Evolutionary conservation across 2,113 vertebrate genomes (phyloP).

Genomic region (Eulemur rufifrons): DNA sequence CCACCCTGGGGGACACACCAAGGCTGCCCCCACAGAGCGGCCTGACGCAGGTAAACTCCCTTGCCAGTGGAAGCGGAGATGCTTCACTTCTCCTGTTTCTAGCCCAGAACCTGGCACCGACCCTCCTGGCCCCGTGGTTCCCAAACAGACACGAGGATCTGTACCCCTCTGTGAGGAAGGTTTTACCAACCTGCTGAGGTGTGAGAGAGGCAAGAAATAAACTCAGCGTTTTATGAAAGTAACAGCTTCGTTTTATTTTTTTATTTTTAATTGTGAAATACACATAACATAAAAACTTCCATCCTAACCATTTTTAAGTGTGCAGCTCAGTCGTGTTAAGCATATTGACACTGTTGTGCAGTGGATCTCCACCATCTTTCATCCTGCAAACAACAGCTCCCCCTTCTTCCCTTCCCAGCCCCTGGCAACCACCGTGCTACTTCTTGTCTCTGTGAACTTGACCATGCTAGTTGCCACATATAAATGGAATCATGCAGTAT

Average conservation of each 20-base stretch:
- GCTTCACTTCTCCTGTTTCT: neutral
- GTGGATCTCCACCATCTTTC: neutral
- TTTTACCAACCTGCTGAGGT: neutral
- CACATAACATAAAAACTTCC: neutral
- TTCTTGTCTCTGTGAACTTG: neutral
- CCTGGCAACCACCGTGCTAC: too few relatives aligned
- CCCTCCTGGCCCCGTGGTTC: neutral
- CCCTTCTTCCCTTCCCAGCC: too few relatives aligned
- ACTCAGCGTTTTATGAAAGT: neutral
- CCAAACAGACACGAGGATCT: neutral
- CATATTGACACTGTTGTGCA: too few relatives aligned
- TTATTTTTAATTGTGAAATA: neutral
- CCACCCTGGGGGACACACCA: neutral
- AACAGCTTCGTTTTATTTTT: neutral
- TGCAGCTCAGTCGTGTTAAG: neutral
- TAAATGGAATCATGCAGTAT: neutral
- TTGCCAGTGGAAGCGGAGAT: neutral
- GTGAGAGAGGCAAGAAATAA: neutral
- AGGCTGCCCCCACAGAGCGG: neutral
- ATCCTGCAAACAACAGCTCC: neutral
- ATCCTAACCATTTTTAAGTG: neutral
- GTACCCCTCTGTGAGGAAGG: neutral
- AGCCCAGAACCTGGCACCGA: neutral
- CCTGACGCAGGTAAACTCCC: neutral
- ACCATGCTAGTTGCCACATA: neutral